Evolutionary conservation across 2,888 invertebrate genomes (phyloP).

Genomic region (Leistus spinibarbis): DNA sequence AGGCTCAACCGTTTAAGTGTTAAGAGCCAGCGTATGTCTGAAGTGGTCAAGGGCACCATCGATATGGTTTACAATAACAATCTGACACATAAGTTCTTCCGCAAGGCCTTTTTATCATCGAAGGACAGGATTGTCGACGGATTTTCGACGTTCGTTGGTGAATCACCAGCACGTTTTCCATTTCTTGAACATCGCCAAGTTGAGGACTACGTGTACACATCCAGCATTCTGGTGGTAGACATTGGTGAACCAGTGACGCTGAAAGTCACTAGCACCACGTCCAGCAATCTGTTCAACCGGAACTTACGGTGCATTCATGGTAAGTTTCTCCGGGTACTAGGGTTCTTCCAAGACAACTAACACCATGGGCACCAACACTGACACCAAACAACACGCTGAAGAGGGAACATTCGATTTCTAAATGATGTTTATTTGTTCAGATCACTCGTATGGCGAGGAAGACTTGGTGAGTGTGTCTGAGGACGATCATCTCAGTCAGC

Average conservation of each 20-base stretch:
- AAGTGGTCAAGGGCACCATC: not conserved
- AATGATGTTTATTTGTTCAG: not conserved
- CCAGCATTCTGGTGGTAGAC: not conserved
- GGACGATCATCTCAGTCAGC: not conserved
- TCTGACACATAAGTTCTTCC: conserved; percentile 3
- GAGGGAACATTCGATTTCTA: too few relatives aligned
- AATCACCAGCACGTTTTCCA: not conserved
- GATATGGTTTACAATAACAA: conserved; percentile 4
- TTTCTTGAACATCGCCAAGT: not conserved
- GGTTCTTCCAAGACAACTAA: not conserved
- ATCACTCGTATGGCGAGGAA: too few relatives aligned
- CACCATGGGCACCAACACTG: too few relatives aligned
- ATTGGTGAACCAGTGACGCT: not conserved
- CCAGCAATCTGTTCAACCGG: not conserved
- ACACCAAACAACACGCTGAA: too few relatives aligned
- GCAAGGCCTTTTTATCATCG: not conserved
- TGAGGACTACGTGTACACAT: not conserved
- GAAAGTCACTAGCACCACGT: not conserved
- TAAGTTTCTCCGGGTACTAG: not conserved
- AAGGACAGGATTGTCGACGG: conserved; percentile 1
- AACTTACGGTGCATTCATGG: not conserved
- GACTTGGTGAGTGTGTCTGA: too few relatives aligned
- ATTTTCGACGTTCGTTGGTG: not conserved
- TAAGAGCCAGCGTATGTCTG: too few relatives aligned
- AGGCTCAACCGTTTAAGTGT: too few relatives aligned